A percentile compares a stretch with the other conserved stretches of the same genome.
These are phyloP conservation scores for Diarsia brunnea DNA, from an alignment of 2,888 invertebrate genomes.

Conservation along the genomic window DNA sequence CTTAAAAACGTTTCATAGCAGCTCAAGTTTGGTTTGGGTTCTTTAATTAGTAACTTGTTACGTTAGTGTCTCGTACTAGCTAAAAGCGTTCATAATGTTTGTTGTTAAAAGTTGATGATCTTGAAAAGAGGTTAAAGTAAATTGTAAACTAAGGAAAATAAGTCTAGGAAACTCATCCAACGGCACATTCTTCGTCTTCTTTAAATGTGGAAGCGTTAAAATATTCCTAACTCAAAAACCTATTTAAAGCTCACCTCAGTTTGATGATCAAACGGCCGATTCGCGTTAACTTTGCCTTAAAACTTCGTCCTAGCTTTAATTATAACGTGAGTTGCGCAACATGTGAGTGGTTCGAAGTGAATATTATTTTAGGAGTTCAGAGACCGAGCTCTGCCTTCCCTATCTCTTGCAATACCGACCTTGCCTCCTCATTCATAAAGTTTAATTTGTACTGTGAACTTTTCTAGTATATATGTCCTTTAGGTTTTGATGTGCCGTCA, in stretches of 20 bases:
- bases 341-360: constrained; percentile 87
- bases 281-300: constrained; percentile 80
- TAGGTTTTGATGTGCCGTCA: constrained; percentile 76
- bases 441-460: constrained; percentile 76
- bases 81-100: background rate
- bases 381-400: constrained; percentile 78
- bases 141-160: background rate
- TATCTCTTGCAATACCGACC: constrained; percentile 74
- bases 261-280: constrained; percentile 68
- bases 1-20: background rate
- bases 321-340: constrained; percentile 89
- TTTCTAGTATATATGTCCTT: constrained; percentile 76
- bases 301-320: constrained; percentile 86
- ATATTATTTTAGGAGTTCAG: constrained; percentile 90
- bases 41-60: background rate
- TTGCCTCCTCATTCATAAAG: constrained; percentile 76
- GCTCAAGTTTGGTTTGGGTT: background rate
- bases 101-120: no score
- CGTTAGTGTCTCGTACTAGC: background rate
- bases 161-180: background rate
- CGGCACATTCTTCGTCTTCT: background rate
- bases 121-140: background rate
- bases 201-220: constrained; percentile 29
- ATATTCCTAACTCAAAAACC: constrained; percentile 19
- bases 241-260: constrained; percentile 44